These are phyloP conservation scores for Borostomias antarcticus DNA, from an alignment of 2,797 vertebrate genomes.

Conservation along the genomic window DNA sequence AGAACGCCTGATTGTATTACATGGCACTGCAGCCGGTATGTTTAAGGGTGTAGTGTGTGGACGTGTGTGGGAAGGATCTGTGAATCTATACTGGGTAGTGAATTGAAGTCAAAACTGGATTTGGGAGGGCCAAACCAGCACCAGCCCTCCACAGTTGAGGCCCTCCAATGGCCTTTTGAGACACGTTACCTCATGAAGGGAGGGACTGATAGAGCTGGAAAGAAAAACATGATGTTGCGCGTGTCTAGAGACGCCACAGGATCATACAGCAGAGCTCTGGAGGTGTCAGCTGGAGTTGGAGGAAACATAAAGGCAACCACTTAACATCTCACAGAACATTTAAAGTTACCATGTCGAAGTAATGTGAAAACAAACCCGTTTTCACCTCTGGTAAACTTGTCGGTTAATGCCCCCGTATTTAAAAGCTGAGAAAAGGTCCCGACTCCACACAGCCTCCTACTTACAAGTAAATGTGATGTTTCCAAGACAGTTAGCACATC, in stretches of 20 bases:
- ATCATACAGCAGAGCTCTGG: constrained; percentile 16
- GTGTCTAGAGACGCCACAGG: constrained; percentile 25
- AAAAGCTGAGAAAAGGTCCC: constrained; percentile 16
- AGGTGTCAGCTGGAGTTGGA: constrained; percentile 17
- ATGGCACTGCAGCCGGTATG: constrained; percentile 37
- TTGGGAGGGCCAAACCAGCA: constrained; percentile 24
- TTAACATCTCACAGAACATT: constrained; percentile 15
- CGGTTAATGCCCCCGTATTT: no score
- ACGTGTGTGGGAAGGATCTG: constrained; percentile 17
- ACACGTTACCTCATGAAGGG: constrained; percentile 51
- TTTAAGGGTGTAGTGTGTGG: constrained; percentile 39
- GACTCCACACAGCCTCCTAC: no score
- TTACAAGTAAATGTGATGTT: constrained; percentile 24
- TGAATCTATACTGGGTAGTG: constrained; percentile 15
- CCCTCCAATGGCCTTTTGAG: constrained; percentile 19
- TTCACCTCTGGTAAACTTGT: not conserved
- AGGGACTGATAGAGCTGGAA: constrained; percentile 41
- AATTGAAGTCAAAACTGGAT: constrained; percentile 10
- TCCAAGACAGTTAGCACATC: constrained; percentile 26
- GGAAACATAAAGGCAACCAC: constrained; percentile 11
- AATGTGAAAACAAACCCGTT: not conserved
- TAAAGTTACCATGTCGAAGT: constrained; percentile 7
- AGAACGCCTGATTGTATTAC: constrained; percentile 46
- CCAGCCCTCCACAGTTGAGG: constrained; percentile 25
- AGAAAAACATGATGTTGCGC: constrained; percentile 38